These are phyloP conservation scores for Dryobotodes eremita DNA, from an alignment of 2,888 invertebrate genomes.

Conservation along the genomic window DNA sequence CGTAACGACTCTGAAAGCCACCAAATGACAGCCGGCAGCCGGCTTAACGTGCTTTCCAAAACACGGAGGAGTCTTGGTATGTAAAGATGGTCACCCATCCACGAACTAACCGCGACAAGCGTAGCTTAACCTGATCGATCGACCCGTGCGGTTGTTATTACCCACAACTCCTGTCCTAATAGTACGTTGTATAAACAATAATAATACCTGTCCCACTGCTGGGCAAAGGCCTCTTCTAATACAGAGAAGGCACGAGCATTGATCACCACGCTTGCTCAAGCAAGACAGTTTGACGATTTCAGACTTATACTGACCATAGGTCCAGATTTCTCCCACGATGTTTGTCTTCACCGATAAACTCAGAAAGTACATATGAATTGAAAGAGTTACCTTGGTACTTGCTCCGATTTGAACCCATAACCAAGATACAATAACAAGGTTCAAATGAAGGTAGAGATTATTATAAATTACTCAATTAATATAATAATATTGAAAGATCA, in stretches of 20 bases:
- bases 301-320: not conserved
- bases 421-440: not conserved
- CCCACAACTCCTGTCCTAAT: not conserved
- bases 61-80: too few species aligned
- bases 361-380: too few species aligned
- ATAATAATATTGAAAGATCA: not conserved
- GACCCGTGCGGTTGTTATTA: too few species aligned
- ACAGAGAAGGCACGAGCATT: not conserved
- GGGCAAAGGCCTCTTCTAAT: not conserved
- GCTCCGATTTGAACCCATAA: not conserved
- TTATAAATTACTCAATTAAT: not conserved
- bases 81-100: too few species aligned
- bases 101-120: too few species aligned
- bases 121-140: too few species aligned
- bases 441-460: not conserved
- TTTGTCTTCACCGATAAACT: not conserved
- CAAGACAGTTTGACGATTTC: not conserved
- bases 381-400: too few species aligned
- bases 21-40: too few species aligned
- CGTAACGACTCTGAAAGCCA: too few species aligned
- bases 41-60: too few species aligned
- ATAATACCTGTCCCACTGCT: not conserved
- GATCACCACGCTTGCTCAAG: not conserved
- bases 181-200: not conserved
- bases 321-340: not conserved